phyloP scores from a whole-genome alignment of 35 echinoderm and acorn worm species.

The Patiria miniata region DNA sequence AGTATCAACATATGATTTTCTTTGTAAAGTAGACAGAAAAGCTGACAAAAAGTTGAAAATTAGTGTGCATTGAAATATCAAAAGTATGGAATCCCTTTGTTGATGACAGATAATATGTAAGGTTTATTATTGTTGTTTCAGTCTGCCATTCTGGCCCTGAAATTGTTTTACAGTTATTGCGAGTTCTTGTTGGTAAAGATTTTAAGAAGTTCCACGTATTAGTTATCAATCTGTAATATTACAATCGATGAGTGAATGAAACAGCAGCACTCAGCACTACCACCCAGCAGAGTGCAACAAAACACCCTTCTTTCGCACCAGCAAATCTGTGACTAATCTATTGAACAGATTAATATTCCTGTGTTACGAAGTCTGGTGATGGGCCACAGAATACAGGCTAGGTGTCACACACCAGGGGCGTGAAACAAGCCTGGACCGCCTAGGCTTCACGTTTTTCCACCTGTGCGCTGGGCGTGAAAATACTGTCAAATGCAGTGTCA shows the following conservation, averaged over 20 bases:
- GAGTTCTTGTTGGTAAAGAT: too few species aligned
- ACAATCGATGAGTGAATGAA: conserved; percentile 10
- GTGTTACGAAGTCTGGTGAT: conserved; percentile 3
- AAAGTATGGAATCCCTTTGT: too few species aligned
- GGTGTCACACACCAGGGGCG: conserved; percentile 8
- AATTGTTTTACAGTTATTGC: too few species aligned
- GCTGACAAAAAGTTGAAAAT: too few species aligned
- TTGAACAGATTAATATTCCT: conserved; percentile 15
- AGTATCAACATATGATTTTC: too few species aligned
- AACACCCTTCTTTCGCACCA: conserved; percentile 24
- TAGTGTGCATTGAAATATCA: too few species aligned
- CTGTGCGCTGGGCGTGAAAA: conserved; percentile 14
- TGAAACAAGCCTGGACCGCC: neutral
- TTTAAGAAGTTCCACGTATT: too few species aligned
- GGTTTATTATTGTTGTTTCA: too few species aligned
- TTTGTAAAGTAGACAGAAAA: too few species aligned
- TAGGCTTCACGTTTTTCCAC: conserved; percentile 4
- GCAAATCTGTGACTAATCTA: conserved; percentile 23
- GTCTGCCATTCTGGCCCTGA: too few species aligned
- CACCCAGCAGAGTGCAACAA: conserved; percentile 10
- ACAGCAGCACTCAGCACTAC: neutral
- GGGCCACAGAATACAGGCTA: neutral
- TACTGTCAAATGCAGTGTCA: neutral
- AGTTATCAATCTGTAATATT: too few species aligned
- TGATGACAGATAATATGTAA: too few species aligned